Conservation (phyloP, 1,140 invertebrate species). For the Sesamia nonagrioides region DNA sequence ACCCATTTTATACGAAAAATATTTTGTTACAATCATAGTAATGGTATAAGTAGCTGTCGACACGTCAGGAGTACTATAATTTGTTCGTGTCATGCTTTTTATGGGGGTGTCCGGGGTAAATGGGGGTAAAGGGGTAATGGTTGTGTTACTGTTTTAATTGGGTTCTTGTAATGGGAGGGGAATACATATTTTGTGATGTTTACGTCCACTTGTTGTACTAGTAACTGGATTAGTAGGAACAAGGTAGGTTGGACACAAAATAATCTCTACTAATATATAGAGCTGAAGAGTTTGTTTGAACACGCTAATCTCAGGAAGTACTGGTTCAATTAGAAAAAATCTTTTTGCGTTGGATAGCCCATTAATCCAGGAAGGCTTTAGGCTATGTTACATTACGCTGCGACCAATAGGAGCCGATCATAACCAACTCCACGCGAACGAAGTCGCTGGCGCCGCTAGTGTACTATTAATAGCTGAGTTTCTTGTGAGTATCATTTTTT, state of each 20-base stretch:
- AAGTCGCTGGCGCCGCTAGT: too few species aligned
- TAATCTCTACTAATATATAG: too few species aligned
- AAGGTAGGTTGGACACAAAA: neutral
- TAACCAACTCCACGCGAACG: too few species aligned
- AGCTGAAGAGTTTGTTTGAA: too few species aligned
- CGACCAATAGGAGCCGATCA: too few species aligned
- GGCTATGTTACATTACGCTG: too few species aligned
- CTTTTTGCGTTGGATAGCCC: too few species aligned
- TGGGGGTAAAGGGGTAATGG: neutral
- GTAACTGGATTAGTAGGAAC: neutral
- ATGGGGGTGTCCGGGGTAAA: conserved; percentile 6
- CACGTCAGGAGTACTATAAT: conserved; percentile 34
- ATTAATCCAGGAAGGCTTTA: too few species aligned
- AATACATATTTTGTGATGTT: neutral
- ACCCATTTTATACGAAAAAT: conserved; percentile 29
- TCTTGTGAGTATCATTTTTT: too few species aligned
- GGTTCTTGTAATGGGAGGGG: neutral
- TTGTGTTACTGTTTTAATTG: conserved; percentile 13
- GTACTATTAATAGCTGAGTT: too few species aligned
- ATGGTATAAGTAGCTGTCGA: conserved; percentile 24
- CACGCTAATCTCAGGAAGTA: too few species aligned
- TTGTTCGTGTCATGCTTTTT: conserved; percentile 28
- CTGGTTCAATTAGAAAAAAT: too few species aligned
- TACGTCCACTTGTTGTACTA: neutral
- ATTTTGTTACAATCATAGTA: conserved; percentile 12